A percentile compares a stretch with the other conserved stretches of the same genome.
phyloP scores from a whole-genome alignment of 2,797 vertebrate genomes.

The Aulostomus chinensis region DNA sequence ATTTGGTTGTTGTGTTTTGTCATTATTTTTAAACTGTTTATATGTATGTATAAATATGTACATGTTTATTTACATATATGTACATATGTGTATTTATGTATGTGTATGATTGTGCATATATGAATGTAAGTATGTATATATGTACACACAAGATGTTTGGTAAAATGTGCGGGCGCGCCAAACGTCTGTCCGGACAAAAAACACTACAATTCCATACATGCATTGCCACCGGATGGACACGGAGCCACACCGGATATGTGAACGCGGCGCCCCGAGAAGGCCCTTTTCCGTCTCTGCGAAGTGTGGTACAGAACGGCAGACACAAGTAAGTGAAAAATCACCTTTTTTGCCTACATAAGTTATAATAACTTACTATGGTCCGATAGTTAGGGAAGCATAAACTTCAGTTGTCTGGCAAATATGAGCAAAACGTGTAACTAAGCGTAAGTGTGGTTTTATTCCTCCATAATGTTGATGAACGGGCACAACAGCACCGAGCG shows the following conservation, averaged over 20 bases:
- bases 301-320: slow-evolving; percentile 62
- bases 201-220: slow-evolving; percentile 58
- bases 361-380: rapidly evolving
- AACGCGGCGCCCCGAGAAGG: slow-evolving; percentile 51
- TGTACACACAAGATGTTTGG: no score
- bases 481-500: slow-evolving; percentile 9
- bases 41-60: no score
- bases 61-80: no score
- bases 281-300: slow-evolving; percentile 80
- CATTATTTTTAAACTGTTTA: no score
- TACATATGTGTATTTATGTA: no score
- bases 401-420: rapidly evolving
- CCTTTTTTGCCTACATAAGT: rapidly evolving
- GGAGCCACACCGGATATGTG: slow-evolving; percentile 67
- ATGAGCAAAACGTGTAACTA: rapidly evolving
- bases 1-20: no score
- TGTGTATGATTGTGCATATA: no score
- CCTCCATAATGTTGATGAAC: background rate
- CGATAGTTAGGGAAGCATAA: rapidly evolving
- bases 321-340: slow-evolving; percentile 69
- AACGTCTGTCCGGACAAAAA: background rate
- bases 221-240: slow-evolving; percentile 37
- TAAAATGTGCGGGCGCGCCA: no score
- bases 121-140: no score
- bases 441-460: slow-evolving; percentile 5